Base-by-base conservation (phyloP, 2,113 vertebrate species). In the Suricata suricatta region DNA sequence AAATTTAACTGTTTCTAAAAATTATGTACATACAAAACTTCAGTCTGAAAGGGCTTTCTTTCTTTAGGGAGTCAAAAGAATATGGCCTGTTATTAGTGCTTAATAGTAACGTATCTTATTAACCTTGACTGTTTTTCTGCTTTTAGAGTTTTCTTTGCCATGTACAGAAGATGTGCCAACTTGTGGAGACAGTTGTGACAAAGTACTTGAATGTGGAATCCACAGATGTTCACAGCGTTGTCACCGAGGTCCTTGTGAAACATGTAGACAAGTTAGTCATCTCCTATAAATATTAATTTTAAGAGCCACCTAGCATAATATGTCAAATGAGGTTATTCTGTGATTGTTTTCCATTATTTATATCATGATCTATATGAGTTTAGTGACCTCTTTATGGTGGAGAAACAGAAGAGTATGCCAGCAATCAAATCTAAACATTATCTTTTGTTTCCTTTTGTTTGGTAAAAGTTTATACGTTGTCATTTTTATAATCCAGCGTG, bases 221-320 rank as follows among this genome's bases (percentile, higher is more conserved):
- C 99, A 99, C 98, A 99, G 98, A 97, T 99, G 99, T 98, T 99
- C 99, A 5, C 99, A 99, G 98, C 99, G 99, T 85, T 99, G 99
- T 98, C 99, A 99, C 98, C 98, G 99, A 94, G 99, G 99, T 92
- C 98, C 98, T 96, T 99, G 99, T 97, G 99, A 99, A 97, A 99
- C 99, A 90, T 99, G 99, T 98, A 99, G 99, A 98, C 99, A 99
- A 99, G 99, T 99, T 94, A 97, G 98, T 97, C 29, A 86, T 95
- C 54, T 93, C 57, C 50, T 89, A 0, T 79, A 90, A 29, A 71
- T 44, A 25, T 93, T 87, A 66, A 29, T 95, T 92, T 88, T n/a
- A 74, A 69, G n/a, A 93, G 31, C 81, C 84, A 0, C 47, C 21
- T 89, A 13, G 80, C 31, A 23, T 71, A 77, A 15, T 90, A 31